These are phyloP conservation scores for Drosophila nigromelanica DNA, from an alignment of 1,140 invertebrate genomes.

Conservation along the genomic window DNA sequence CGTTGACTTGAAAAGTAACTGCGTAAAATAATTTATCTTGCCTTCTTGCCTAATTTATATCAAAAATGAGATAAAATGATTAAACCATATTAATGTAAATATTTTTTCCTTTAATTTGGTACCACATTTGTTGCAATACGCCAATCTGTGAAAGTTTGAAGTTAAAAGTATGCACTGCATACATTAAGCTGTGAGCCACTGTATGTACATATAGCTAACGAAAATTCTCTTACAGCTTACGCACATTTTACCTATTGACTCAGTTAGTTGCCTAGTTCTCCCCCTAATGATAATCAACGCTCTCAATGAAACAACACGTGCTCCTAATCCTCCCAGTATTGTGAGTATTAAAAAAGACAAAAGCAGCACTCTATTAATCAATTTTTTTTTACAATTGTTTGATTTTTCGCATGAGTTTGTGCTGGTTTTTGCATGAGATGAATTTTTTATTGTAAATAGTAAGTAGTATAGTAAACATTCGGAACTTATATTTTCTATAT, in stretches of 20 bases:
- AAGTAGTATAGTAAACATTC: not conserved
- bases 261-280: constrained; percentile 23
- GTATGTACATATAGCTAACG: constrained; percentile 23
- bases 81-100: too few relatives aligned
- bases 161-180: too few relatives aligned
- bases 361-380: not conserved
- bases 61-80: too few relatives aligned
- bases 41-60: too few relatives aligned
- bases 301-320: constrained; percentile 28
- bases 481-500: not conserved
- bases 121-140: too few relatives aligned
- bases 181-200: too few relatives aligned
- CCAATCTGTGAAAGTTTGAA: too few relatives aligned
- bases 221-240: constrained; percentile 35
- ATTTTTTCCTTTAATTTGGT: too few relatives aligned
- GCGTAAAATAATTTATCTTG: too few relatives aligned
- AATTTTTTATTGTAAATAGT: not conserved
- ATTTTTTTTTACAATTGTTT: not conserved
- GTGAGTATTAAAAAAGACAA: constrained; percentile 11
- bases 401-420: constrained; percentile 13
- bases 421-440: constrained; percentile 12
- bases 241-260: constrained; percentile 2
- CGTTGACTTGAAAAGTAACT: too few relatives aligned
- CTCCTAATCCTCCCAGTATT: not conserved
- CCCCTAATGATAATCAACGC: constrained; percentile 12